Evolutionary conservation across 2,888 invertebrate species (phyloP), one percentile per base, ranked within the genome.

Genomic region (Boloria euphrosyne): DNA sequence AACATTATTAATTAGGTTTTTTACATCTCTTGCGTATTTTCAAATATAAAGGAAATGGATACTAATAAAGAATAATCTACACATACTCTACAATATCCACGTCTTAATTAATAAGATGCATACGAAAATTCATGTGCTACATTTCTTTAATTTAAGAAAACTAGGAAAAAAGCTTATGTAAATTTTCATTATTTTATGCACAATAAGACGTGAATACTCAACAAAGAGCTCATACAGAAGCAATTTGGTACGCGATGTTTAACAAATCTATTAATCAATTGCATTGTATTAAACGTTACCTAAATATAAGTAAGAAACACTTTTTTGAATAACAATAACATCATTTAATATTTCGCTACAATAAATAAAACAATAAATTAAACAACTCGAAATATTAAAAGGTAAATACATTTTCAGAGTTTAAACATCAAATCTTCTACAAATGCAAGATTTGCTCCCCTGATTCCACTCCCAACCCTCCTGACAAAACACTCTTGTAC

Each of bases 1-100:
- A 67, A 69, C 64, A 63, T 38, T 84, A 84, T 79, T 78, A 77
- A 78, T 78, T 75, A 75, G 71, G 71, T 74, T 75, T 74, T 52
- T 72, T 70, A 67, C 73, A 62, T 70, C 43, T 60, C 68, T 71
- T 68, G 51, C 66, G 68, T 68, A 68, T 65, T 69, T 69, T 68
- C 68, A 64, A 63, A 59, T 69, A 70, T 50, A 67, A 47, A 13
- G 31, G 54, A 52, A 38, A 38, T 38, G 10, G 31, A 38, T 38
- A 38, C 10, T 38, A 38, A 38, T 38, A 38, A 38, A 38, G 31
- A 7, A 38, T 38, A 38, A 38, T 7, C 7, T 38, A 38, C 2
- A 2, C 31, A 38, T 7, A n/a, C 18, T 4, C 0, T 44, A 22
- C 18, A 65, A 65, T 70, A 67, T 64, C 58, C 58, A 79, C 72